These are phyloP conservation scores for Holotrichia oblita DNA, from an alignment of 1,140 invertebrate species.

Conservation along the genomic window DNA sequence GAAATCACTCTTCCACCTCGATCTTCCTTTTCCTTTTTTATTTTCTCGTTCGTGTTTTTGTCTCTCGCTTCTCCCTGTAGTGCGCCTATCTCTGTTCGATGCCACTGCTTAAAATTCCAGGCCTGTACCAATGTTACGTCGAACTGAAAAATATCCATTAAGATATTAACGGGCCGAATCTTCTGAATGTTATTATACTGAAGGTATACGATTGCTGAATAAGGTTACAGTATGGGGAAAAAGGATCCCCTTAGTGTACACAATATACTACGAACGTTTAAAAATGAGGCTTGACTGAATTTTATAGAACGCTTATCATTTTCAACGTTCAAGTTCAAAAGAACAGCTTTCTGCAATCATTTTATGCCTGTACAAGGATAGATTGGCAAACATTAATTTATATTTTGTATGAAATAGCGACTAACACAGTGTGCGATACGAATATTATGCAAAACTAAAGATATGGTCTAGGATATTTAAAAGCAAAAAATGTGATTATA, in stretches of 20 bases:
- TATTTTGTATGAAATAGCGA: no score
- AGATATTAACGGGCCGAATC: slow-evolving; percentile 37
- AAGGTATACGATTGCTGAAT: background rate
- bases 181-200: slow-evolving; percentile 18
- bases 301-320: no score
- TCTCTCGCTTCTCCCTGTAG: background rate
- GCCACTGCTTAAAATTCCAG: slow-evolving; percentile 1
- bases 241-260: background rate
- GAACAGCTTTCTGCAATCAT: no score
- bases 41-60: background rate
- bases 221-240: background rate
- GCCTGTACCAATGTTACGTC: slow-evolving; percentile 16
- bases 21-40: background rate
- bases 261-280: background rate
- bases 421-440: no score
- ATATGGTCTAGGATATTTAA: no score
- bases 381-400: no score
- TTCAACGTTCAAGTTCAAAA: no score
- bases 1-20: slow-evolving; percentile 17
- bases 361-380: no score
- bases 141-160: slow-evolving; percentile 37
- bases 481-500: no score
- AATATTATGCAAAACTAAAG: no score
- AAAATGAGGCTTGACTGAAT: no score
- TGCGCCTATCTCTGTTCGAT: background rate